Evolutionary conservation across 2,113 vertebrate species (phyloP), one percentile per base, ranked within the genome.

Genomic region (Tachysurus fulvidraco): DNA sequence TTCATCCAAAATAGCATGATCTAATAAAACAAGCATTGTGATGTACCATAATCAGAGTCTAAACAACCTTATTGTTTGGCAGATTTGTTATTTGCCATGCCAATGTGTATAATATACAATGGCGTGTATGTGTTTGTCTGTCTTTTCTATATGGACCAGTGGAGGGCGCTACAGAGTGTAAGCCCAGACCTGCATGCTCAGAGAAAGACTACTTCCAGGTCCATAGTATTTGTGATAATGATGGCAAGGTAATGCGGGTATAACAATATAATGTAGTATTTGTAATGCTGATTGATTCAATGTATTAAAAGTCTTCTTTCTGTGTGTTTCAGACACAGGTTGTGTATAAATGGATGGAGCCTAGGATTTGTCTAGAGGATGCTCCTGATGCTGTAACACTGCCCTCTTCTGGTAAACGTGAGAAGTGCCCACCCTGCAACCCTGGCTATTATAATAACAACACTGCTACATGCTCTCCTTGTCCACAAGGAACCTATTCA

Each of bases 391-490:
- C 97, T 0, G 89, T 95, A 90, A 90, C 89, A 3, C 92, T 99
- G 62, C 98, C 98, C 89, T 94, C 96, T 85, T 97, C 97, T 90
- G 98, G 97, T 77, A 94, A 97, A 57, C 97, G 94, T 86, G 94
- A 97, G 93, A 94, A 96, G n/a, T 99, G 98, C 84, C 97, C 98
- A 0, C 98, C 98, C 13, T 99, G 98, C 90, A 99, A 99, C 91
- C 97, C 98, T 2, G 98, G 98, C 64, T 99, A 98, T 94, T 98
- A 97, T 92, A 99, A 96, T 94, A 97, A 97, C 0, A 96, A 96
- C 82, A 97, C 96, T 0, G 96, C 97, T 69, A 95, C 95, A 88
- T 99, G 98, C 89, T 94, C 95, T n/a, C 96, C 97, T 55, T 99
- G 98, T 59, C 96, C 96, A 41, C 89, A 92, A 3, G 97, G 97